These are phyloP conservation scores for Phyto melanocephala DNA, from an alignment of 2,888 invertebrate species.

Conservation along the genomic window DNA sequence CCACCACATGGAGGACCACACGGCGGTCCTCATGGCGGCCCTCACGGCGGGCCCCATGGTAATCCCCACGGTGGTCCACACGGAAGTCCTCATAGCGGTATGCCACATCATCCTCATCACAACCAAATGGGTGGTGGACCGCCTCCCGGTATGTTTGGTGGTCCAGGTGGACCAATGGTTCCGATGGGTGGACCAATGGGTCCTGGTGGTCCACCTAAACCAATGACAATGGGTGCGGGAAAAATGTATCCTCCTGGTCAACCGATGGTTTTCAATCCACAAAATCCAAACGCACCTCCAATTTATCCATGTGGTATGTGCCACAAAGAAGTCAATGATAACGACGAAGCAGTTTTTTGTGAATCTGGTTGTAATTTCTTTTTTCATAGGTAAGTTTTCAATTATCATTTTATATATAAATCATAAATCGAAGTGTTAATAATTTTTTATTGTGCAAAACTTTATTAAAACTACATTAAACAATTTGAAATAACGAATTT, in stretches of 20 bases:
- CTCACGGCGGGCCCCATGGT: constrained; percentile 66
- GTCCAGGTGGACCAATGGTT: constrained; percentile 76
- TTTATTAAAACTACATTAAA: too few relatives aligned
- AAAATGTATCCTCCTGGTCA: constrained; percentile 97
- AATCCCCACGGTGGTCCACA: constrained; percentile 64
- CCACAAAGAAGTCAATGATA: constrained; percentile 98
- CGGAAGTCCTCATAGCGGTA: constrained; percentile 63
- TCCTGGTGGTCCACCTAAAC: constrained; percentile 84
- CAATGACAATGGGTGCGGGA: constrained; percentile 93
- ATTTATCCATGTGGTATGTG: constrained; percentile 98
- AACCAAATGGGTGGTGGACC: constrained; percentile 74
- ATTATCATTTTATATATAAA: constrained; percentile 7
- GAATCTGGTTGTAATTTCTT: constrained; percentile 99
- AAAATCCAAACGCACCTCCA: constrained; percentile 98
- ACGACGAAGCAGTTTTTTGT: constrained; percentile 98
- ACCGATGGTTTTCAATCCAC: constrained; percentile 98
- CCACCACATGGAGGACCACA: constrained; percentile 64
- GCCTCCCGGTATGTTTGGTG: constrained; percentile 68
- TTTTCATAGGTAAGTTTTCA: constrained; percentile 90
- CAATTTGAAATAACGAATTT: too few relatives aligned
- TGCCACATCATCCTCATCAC: constrained; percentile 71
- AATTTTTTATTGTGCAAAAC: too few relatives aligned
- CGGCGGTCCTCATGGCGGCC: constrained; percentile 65
- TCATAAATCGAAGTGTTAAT: too few relatives aligned
- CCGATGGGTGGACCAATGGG: constrained; percentile 77